These are phyloP conservation scores for Holcopasites calliopsidis DNA, from an alignment of 1,140 invertebrate species.

Conservation along the genomic window DNA sequence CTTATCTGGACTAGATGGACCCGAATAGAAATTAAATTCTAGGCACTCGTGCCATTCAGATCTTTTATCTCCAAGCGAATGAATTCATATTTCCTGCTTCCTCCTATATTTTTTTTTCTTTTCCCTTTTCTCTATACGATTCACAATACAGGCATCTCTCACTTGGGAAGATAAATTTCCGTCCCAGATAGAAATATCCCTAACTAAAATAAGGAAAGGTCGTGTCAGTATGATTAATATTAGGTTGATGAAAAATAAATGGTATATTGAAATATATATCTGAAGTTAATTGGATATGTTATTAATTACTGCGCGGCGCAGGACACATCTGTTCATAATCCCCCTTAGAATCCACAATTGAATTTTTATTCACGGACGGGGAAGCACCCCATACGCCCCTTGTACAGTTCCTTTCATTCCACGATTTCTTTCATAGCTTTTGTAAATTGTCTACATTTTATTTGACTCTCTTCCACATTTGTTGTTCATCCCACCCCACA, in stretches of 20 bases:
- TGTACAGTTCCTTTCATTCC: not conserved
- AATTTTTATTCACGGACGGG: too few relatives aligned
- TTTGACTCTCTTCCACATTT: not conserved
- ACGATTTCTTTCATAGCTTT: not conserved
- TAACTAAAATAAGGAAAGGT: too few relatives aligned
- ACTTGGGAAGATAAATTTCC: too few relatives aligned
- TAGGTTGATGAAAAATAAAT: too few relatives aligned
- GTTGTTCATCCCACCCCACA: not conserved
- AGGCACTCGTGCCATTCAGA: not conserved
- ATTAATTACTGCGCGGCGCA: too few relatives aligned
- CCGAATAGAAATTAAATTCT: constrained; percentile 20
- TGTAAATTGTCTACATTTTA: not conserved
- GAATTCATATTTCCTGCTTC: constrained; percentile 12
- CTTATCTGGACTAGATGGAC: not conserved
- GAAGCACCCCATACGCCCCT: too few relatives aligned
- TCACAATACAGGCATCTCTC: not conserved
- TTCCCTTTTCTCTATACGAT: not conserved
- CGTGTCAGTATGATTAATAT: too few relatives aligned
- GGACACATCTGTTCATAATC: too few relatives aligned
- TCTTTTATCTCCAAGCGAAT: constrained; percentile 44
- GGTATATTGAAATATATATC: too few relatives aligned
- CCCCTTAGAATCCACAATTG: too few relatives aligned
- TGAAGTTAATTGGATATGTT: too few relatives aligned
- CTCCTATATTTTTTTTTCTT: not conserved
- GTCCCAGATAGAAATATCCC: too few relatives aligned